Base-by-base conservation (phyloP, 2,888 invertebrate genomes). In the Heliconius sara region DNA sequence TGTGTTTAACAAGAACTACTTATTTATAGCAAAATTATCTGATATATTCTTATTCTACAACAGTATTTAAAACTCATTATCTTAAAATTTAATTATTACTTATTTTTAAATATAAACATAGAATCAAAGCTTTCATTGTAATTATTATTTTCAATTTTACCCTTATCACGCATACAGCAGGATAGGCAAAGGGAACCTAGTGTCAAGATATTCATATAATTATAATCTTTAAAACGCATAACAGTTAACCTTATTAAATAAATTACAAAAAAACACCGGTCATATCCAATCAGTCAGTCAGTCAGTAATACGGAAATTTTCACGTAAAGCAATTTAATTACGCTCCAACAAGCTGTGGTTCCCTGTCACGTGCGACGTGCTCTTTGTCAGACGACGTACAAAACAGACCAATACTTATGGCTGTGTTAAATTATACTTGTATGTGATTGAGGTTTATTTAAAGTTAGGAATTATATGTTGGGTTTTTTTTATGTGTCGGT, bases 261-360 rank as follows among this genome's bases (percentile, higher is more conserved):
- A 25, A 27, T 27, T 16, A 6, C 27, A 63, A n/a, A 65, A 73
- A n/a, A n/a, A 43, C 25, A 25, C 25, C 60, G 27, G 27, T 73
- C 43, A 78, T 39, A 79, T 22, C 66, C 52, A 52, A 66, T 47
- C 66, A 39, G 25, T 22, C 57, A 16, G 65, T 63, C 65, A 65
- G 71, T 63, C 47, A 73, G 71, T 75, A 68, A 63, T 71, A 63
- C 60, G 60, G 66, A 60, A 77, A 81, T 67, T 79, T 79, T 78
- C 71, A 76, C 71, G 75, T 77, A 39, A 81, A 79, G 77, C 75
- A 71, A 79, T 79, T 81, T 79, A 81, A 81, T 81, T 81, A 78
- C 75, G 79, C 77, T 27, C 43, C 74, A 73, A 67, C 79, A 75
- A 63, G 71, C 79, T 76, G 79, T 66, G 79, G 81, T 76, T 30